Evolutionary conservation across 2,113 vertebrate species (phyloP).

Genomic region (Desmodus rotundus): DNA sequence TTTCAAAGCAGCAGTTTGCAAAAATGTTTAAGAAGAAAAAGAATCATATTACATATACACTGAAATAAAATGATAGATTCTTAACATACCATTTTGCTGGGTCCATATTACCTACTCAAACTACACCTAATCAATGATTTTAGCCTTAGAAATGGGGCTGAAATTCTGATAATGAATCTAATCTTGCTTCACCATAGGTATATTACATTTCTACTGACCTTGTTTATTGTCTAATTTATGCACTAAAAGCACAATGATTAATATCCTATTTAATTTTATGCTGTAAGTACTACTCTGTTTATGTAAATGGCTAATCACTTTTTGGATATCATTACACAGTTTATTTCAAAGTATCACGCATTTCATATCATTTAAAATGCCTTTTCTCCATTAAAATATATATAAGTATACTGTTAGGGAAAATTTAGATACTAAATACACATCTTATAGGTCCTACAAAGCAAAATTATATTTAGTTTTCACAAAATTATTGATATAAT

Average conservation of each 20-base stretch:
- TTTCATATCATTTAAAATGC: background rate
- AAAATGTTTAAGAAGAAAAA: constrained; percentile 39
- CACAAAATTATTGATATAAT: background rate
- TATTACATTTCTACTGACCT: background rate
- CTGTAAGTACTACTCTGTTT: constrained; percentile 27
- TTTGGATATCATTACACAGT: constrained; percentile 51
- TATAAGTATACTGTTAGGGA: background rate
- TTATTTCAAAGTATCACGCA: constrained; percentile 31
- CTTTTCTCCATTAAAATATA: constrained; percentile 7
- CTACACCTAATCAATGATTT: background rate
- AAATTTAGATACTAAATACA: background rate
- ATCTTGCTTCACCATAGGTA: background rate
- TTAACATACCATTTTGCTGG: background rate
- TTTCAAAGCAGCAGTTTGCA: constrained; percentile 35
- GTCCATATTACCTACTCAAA: background rate
- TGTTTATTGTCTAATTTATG: constrained; percentile 38
- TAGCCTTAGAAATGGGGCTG: background rate
- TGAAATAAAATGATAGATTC: background rate
- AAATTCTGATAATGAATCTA: constrained; percentile 28
- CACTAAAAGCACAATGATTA: constrained; percentile 46
- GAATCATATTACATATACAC: background rate
- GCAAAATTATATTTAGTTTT: background rate
- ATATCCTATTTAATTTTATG: constrained; percentile 59
- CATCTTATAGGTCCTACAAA: background rate
- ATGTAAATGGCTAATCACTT: constrained; percentile 52